Evolutionary conservation across 2,888 invertebrate species (phyloP), one percentile per base, ranked within the genome.

Genomic region (Carpatolechia fugitivella): DNA sequence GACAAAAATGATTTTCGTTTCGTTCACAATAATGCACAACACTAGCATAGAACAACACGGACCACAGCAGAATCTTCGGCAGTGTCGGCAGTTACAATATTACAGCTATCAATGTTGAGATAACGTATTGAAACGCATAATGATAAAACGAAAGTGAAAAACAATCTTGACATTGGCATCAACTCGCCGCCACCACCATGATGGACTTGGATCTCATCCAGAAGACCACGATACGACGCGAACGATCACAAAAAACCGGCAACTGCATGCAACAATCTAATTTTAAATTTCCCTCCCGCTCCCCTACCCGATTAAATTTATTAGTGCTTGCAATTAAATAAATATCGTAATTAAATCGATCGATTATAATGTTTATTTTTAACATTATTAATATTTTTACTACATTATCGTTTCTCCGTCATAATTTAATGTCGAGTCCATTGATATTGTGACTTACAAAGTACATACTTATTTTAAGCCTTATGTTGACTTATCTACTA

Each of bases 111-210:
- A n/a, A n/a, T n/a, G 24, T 4, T 24, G 24, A 24, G 6, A 24
- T 6, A 24, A 24, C 24, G 24, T 31, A 31, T 48, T 14, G 29
- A 20, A 13, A 49, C 13, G 8, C 35, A 3, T 46, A 59, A 63
- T 69, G 73, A 75, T 71, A 72, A 69, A 79, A 76, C 63, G 71
- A 80, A 79, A 81, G 74, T 74, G 69, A 77, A 82, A 80, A 76
- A 78, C 71, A 80, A 81, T 77, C 79, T 80, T 82, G 82, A 83
- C 81, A 80, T 81, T 82, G 81, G 76, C 76, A 70, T 68, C 68
- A 67, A 60, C 64, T 68, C 61, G 64, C 11, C 18, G 16, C 11
- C 30, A 41, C 41, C 44, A 20, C 5, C n/a, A 41, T 13, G 16
- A 63, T 56, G 60, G 61, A 62, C 59, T 84, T 85, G 85, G 85